A percentile compares a stretch with the other conserved stretches of the same genome.
Evolutionary conservation across 2,797 vertebrate genomes (phyloP).

Genomic region (Oreochromis mossambicus): DNA sequence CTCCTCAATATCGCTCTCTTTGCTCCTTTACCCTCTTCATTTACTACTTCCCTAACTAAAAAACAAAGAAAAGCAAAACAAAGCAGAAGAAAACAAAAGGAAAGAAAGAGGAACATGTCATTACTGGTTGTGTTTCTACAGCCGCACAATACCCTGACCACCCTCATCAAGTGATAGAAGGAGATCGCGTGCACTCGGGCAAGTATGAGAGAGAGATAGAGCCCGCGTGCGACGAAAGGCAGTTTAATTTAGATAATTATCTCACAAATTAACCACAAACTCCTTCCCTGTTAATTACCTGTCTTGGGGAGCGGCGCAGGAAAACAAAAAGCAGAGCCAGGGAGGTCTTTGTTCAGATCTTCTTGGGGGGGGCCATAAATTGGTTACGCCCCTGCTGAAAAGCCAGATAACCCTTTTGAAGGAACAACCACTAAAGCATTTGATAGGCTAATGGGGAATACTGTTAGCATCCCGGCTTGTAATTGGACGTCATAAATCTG

Average conservation of each 20-base stretch:
- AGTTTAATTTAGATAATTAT: conserved; percentile 80
- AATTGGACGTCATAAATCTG: conserved; percentile 91
- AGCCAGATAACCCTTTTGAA: conserved; percentile 78
- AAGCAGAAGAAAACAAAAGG: conserved; percentile 52
- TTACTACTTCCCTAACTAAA: conserved; percentile 37
- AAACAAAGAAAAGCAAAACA: conserved; percentile 54
- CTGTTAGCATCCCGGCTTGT: conserved; percentile 79
- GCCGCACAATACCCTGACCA: conserved; percentile 59
- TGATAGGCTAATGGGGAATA: conserved; percentile 87
- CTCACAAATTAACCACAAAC: conserved; percentile 75
- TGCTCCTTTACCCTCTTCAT: conserved; percentile 53
- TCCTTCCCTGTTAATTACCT: conserved; percentile 74
- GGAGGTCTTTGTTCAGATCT: conserved; percentile 65
- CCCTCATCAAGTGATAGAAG: conserved; percentile 52
- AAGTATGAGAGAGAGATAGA: conserved; percentile 10
- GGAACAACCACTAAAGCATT: conserved; percentile 78
- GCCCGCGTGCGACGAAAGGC: conserved; percentile 44
- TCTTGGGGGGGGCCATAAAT: conserved; percentile 63
- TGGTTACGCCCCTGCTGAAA: conserved; percentile 71
- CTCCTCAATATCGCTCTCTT: background rate
- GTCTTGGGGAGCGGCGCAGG: conserved; percentile 54
- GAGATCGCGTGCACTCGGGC: conserved; percentile 15
- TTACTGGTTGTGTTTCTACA: conserved; percentile 53
- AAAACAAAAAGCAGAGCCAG: conserved; percentile 62
- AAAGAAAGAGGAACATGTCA: conserved; percentile 60